phyloP scores from a whole-genome alignment of 2,797 vertebrate genomes.

The Enteromius unitaeniatus region DNA sequence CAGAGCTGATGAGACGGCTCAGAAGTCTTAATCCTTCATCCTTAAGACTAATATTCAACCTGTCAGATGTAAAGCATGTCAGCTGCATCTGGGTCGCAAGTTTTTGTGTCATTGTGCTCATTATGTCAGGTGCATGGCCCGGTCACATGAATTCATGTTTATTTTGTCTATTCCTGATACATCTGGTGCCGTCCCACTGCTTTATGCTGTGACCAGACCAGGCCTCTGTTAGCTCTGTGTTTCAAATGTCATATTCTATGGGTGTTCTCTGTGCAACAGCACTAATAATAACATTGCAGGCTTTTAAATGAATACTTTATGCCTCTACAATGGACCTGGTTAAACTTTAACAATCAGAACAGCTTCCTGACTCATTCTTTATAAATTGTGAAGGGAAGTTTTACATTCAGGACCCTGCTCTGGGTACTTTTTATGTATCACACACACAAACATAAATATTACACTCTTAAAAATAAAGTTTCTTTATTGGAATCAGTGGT shows the following conservation, averaged over 20 bases:
- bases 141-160: background rate
- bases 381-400: background rate
- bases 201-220: background rate
- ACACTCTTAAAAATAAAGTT: background rate
- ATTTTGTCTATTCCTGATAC: background rate
- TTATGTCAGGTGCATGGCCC: background rate
- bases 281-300: conserved; percentile 14
- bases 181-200: background rate
- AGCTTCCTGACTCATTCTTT: conserved; percentile 6
- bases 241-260: background rate
- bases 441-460: background rate
- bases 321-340: background rate
- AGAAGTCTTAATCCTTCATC: background rate
- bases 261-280: background rate
- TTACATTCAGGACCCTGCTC: background rate
- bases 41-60: background rate
- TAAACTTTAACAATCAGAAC: background rate
- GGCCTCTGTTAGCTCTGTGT: background rate
- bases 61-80: background rate
- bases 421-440: background rate
- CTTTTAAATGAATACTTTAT: conserved; percentile 12
- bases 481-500: background rate
- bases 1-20: background rate
- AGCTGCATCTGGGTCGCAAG: background rate
- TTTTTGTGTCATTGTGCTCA: background rate